These are phyloP conservation scores for Cheilinus undulatus DNA, from an alignment of 2,113 vertebrate species.

Conservation along the genomic window DNA sequence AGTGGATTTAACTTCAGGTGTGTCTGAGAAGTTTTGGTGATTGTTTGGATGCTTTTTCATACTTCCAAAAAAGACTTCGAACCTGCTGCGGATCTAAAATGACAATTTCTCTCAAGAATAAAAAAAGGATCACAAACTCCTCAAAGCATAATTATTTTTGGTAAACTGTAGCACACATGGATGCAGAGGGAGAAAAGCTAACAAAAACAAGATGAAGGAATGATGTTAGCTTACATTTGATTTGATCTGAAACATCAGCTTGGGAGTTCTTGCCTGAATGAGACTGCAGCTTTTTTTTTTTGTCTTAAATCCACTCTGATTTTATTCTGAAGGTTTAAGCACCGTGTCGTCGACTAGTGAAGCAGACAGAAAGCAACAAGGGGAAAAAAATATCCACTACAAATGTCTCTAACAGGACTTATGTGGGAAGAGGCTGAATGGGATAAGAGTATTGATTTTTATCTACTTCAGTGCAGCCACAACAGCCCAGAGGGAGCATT, in stretches of 20 bases:
- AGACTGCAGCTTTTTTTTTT: constrained; percentile 12
- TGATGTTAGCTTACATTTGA: constrained; percentile 30
- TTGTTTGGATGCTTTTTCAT: neutral
- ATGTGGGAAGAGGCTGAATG: constrained; percentile 61
- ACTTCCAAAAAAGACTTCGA: too few relatives aligned
- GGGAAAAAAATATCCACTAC: constrained; percentile 48
- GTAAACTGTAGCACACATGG: too few relatives aligned
- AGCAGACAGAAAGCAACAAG: constrained; percentile 42
- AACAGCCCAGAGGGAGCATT: constrained; percentile 51
- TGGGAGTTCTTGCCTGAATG: constrained; percentile 3
- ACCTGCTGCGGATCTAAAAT: constrained; percentile 15
- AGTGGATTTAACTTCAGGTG: neutral
- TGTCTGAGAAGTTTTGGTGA: neutral
- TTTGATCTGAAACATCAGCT: constrained; percentile 3
- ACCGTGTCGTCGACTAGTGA: constrained; percentile 7
- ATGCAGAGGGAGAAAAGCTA: neutral
- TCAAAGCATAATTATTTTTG: too few relatives aligned
- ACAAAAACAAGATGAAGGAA: neutral
- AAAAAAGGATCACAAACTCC: too few relatives aligned
- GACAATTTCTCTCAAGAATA: too few relatives aligned
- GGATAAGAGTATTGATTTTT: constrained; percentile 65
- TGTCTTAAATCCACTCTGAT: constrained; percentile 39
- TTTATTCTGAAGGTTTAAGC: constrained; percentile 46
- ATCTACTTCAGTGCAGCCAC: constrained; percentile 60
- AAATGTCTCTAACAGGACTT: constrained; percentile 63